Base-by-base conservation (phyloP, 1,140 invertebrate species). In the Drosophila pseudoobscura region DNA sequence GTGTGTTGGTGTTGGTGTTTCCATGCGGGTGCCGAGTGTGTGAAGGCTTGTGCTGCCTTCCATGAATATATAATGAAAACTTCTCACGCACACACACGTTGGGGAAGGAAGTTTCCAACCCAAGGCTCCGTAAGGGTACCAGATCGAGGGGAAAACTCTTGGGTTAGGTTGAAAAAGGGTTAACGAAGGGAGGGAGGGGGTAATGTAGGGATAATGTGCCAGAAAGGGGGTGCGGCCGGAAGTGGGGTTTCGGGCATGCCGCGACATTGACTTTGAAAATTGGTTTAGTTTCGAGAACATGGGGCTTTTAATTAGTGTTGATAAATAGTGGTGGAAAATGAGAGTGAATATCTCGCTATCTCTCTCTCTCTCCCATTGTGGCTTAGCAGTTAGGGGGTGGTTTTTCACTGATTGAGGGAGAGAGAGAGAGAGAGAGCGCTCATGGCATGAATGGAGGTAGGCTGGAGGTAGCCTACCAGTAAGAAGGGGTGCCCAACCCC, bases 231-330 rank as follows among this genome's bases (percentile, higher is more conserved):
- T 22, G 45, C 31, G 68, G 63, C 54, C 39, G 22, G 35, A 58
- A 49, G 52, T 53, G 20, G 20, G 20, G 20, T 20, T 20, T 20
- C 20, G 20, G 20, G 29, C 76, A 75, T 64, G 53, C 66, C 46
- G 75, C 65, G 73, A 74, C 80, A 80, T 84, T 84, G 77, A 87
- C 80, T 87, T 77, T 80, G 80, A 84, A 84, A 84, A 80, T 80
- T 70, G 77, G 74, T 80, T 85, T 68, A 46, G 41, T n/a, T 52
- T 53, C 58, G 50, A 20, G 43, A 43, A 44, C 49, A 51, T 44
- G 47, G 51, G 58, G 20, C 24, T 17, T 17, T 39, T 65, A 74
- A 65, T 74, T 69, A 50, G 64, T 69, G 63, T 15, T 69, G 63
- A 52, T 44, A 66, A 56, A 47, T n/a, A 35, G 9, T 22, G 31